phyloP scores from a whole-genome alignment of 2,797 vertebrate species.

The Heteromormyrus szaboi region DNA sequence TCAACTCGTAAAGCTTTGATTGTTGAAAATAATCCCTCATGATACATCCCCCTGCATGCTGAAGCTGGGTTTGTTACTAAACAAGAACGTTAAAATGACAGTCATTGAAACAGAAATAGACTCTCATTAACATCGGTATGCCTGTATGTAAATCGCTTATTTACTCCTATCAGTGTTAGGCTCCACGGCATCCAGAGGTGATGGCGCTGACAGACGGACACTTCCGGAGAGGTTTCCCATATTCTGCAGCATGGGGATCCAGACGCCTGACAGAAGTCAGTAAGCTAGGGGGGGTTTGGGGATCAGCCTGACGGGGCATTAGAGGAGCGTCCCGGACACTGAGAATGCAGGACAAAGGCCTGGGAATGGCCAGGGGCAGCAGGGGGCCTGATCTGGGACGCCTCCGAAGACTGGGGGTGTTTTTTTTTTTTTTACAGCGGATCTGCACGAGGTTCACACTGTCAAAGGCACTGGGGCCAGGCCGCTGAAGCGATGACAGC shows the following conservation, averaged over 20 bases:
- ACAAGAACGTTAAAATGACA: background rate
- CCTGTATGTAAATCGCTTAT: background rate
- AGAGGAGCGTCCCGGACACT: background rate
- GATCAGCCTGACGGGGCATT: background rate
- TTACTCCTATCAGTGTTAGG: background rate
- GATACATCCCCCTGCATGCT: background rate
- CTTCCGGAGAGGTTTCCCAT: background rate
- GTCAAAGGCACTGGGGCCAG: slow-evolving; percentile 19
- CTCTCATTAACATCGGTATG: background rate
- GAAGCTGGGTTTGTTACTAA: background rate
- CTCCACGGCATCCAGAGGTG: no score
- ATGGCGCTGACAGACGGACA: background rate
- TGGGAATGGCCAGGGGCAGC: slow-evolving; percentile 22
- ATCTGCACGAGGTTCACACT: slow-evolving; percentile 17
- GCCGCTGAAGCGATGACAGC: slow-evolving; percentile 23
- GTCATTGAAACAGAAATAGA: background rate
- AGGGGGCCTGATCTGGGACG: slow-evolving; percentile 22
- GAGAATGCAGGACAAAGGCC: slow-evolving; percentile 17
- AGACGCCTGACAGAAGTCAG: background rate
- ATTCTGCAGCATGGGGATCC: background rate
- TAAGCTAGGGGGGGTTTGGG: background rate
- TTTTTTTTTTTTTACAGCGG: slow-evolving; percentile 21
- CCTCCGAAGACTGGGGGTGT: slow-evolving; percentile 33
- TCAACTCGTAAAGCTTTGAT: background rate
- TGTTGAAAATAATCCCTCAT: background rate